Evolutionary conservation across 2,113 vertebrate species (phyloP), one percentile per base, ranked within the genome.

Genomic region (Monarcha castaneiventris): DNA sequence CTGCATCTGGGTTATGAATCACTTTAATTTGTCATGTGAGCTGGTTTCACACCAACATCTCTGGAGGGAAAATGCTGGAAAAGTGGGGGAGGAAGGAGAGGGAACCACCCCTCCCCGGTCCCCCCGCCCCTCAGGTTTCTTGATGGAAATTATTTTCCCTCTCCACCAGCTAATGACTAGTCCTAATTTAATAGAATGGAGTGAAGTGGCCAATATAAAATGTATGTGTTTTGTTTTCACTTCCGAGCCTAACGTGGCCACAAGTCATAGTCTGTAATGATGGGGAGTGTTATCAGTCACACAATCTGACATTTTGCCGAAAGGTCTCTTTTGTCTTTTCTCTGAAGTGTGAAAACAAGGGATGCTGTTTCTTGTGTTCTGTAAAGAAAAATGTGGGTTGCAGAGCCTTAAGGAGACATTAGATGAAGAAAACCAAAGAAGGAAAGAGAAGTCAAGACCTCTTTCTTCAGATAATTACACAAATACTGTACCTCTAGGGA

Each of bases 261-360:
- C 90, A 49, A 95, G 95, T 93, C 91, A 88, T 25, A 58, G 77
- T 89, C 80, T 77, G 79, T 89, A 91, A 66, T 84, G 82, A 95
- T 68, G 23, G 66, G 59, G 62, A 35, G 44, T 95, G 83, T 91
- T 90, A 83, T 72, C 84, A 90, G 71, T 94, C 90, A 82, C 64
- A 72, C 67, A 49, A 51, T 62, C 85, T 96, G 95, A 94, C 87
- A 80, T 93, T 97, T 96, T 96, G 87, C 86, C 89, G 78, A 94
- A 85, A 95, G 95, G 94, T 91, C 82, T 95, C 94, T 95, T 97
- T 87, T 94, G 84, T 94, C 92, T 95, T 62, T 71, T 76, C 51
- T 89, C 80, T 72, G 71, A 91, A 72, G 67, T 93, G 91, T 89
- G 86, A 86, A 95, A 97, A 87, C 62, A 85, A 90, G 87, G 25